These are phyloP conservation scores for Ctenomys sociabilis DNA, from an alignment of 2,113 vertebrate species.

Conservation along the genomic window DNA sequence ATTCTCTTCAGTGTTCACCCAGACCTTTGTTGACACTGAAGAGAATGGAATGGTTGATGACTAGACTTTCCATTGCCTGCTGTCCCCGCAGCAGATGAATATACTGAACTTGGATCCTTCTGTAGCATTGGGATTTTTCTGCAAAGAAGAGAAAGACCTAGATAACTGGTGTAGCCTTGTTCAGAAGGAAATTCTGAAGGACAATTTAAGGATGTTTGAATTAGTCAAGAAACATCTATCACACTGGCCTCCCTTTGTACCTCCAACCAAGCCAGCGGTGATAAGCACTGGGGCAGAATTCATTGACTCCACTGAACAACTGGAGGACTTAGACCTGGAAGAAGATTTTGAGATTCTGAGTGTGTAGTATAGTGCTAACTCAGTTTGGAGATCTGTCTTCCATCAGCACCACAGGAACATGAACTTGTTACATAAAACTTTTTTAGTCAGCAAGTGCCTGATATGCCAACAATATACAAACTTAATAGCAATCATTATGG, in stretches of 20 bases:
- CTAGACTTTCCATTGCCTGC: conserved; percentile 91
- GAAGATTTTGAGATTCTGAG: no score
- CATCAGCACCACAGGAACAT: no score
- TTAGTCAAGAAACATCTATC: conserved; percentile 92
- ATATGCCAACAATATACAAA: no score
- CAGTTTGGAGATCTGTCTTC: no score
- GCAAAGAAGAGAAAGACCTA: conserved; percentile 93
- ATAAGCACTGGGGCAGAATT: conserved; percentile 93
- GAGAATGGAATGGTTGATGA: conserved; percentile 88
- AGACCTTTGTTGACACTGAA: conserved; percentile 90
- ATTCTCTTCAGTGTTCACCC: no score
- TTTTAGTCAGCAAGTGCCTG: no score
- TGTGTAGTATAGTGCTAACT: no score
- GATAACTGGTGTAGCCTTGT: conserved; percentile 92
- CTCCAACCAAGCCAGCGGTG: conserved; percentile 92
- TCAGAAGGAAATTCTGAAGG: conserved; percentile 92
- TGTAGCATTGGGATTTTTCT: conserved; percentile 95
- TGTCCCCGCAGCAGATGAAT: conserved; percentile 91
- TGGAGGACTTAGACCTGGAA: no score
- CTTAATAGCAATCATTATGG: no score
- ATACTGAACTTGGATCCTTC: no score
- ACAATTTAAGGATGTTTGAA: conserved; percentile 93
- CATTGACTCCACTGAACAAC: no score
- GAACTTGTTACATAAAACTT: no score
- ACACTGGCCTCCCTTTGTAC: conserved; percentile 93